A percentile compares a stretch with the other conserved stretches of the same genome.
Evolutionary conservation across 2,797 vertebrate genomes (phyloP).

Genomic region (Philypnodon macrostomus): DNA sequence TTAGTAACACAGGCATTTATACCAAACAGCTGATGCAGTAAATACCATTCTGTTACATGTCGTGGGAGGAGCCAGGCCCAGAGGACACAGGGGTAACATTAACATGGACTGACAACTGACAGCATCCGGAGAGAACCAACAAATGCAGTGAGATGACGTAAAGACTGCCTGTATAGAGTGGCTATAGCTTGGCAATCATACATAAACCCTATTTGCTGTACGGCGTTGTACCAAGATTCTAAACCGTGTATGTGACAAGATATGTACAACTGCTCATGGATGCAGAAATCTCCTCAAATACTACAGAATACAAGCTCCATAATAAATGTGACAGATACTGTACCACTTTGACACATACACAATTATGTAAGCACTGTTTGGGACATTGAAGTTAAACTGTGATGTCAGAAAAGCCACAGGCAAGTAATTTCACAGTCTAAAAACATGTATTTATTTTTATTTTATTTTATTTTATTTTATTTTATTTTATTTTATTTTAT

Average conservation of each 20-base stretch:
- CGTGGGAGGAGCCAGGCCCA: conserved; percentile 3
- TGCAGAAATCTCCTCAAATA: too few species aligned
- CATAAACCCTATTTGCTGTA: not conserved
- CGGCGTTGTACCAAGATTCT: not conserved
- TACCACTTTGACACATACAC: not conserved
- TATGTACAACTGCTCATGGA: too few species aligned
- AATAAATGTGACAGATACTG: not conserved
- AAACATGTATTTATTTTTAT: too few species aligned
- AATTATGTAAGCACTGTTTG: not conserved
- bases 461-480: not conserved
- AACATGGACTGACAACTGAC: conserved; percentile 7
- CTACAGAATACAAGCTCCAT: not conserved
- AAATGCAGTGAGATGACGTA: not conserved
- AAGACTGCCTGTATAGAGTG: not conserved
- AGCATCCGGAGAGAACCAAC: conserved; percentile 4
- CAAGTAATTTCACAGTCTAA: too few species aligned
- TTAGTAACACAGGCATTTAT: not conserved
- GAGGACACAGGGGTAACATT: conserved; percentile 2
- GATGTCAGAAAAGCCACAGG: not conserved
- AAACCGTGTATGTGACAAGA: not conserved
- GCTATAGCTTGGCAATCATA: not conserved
- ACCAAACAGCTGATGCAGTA: conserved; percentile 6
- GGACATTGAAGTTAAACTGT: not conserved
- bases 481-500: not conserved
- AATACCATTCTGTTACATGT: not conserved